A percentile compares a stretch with the other conserved stretches of the same genome.
Evolutionary conservation across 2,888 invertebrate genomes (phyloP).

Genomic region (Oligia strigilis): DNA sequence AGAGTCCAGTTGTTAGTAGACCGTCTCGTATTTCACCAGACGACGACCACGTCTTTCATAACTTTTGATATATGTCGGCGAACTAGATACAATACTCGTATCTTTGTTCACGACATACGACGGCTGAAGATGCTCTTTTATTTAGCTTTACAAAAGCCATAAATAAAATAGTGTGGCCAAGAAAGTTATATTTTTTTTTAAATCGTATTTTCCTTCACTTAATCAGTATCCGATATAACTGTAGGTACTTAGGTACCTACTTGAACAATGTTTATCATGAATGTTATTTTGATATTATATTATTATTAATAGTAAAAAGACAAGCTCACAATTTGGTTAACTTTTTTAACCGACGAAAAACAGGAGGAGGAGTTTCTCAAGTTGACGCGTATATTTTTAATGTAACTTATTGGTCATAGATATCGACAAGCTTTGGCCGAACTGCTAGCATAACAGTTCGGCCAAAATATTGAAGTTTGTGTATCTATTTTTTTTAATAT

Average conservation of each 20-base stretch:
- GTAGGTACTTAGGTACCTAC: too few relatives aligned
- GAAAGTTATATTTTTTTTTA: neutral
- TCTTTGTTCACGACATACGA: conserved; percentile 35
- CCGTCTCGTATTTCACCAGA: conserved; percentile 70
- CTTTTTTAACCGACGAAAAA: too few relatives aligned
- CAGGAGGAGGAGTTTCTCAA: too few relatives aligned
- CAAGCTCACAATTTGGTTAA: neutral
- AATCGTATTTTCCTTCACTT: neutral
- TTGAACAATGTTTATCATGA: neutral
- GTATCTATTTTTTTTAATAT: neutral
- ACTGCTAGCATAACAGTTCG: neutral
- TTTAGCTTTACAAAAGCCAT: conserved; percentile 33
- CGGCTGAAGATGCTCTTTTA: conserved; percentile 39
- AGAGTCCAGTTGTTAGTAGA: conserved; percentile 72
- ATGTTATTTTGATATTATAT: neutral
- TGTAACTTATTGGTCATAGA: neutral
- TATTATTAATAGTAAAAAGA: neutral
- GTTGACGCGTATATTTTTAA: neutral
- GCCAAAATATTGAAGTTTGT: neutral
- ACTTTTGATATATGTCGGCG: conserved; percentile 68
- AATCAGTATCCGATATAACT: neutral
- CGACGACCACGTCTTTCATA: conserved; percentile 63
- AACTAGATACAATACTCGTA: conserved; percentile 59
- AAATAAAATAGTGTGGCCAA: conserved; percentile 19
- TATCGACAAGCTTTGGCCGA: too few relatives aligned